These are phyloP conservation scores for Bicyclus anynana DNA, from an alignment of 1,140 invertebrate species.

Conservation along the genomic window DNA sequence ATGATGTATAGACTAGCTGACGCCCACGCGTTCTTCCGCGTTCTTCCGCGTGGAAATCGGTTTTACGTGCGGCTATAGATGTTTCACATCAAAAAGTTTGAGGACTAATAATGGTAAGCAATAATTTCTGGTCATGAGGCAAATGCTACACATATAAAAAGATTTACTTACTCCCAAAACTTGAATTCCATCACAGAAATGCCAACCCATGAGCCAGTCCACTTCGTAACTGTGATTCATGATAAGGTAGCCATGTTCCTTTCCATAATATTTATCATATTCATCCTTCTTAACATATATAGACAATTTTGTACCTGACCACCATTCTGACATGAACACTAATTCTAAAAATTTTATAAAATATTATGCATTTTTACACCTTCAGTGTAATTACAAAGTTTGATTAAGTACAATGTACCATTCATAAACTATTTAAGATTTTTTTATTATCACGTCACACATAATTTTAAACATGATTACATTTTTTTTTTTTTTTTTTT, in stretches of 20 bases:
- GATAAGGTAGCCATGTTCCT: slow-evolving; percentile 92
- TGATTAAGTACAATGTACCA: no score
- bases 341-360: slow-evolving; percentile 86
- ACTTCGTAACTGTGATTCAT: slow-evolving; percentile 98
- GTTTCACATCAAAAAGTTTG: no score
- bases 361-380: neutral
- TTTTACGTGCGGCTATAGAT: no score
- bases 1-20: no score
- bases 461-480: no score
- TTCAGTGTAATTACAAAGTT: no score
- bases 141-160: neutral
- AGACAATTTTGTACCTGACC: slow-evolving; percentile 86
- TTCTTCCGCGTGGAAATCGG: no score
- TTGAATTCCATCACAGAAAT: slow-evolving; percentile 86
- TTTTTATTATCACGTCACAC: no score
- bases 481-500: no score
- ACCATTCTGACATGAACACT: slow-evolving; percentile 95
- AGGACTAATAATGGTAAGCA: no score
- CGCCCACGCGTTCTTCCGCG: no score
- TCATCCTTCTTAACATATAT: slow-evolving; percentile 89
- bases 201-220: slow-evolving; percentile 95
- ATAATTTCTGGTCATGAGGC: neutral
- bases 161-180: slow-evolving; percentile 86
- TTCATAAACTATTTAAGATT: no score
- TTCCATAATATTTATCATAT: slow-evolving; percentile 87